Base-by-base conservation (phyloP, 2,113 vertebrate genomes). In the Lucifuga dentata region DNA sequence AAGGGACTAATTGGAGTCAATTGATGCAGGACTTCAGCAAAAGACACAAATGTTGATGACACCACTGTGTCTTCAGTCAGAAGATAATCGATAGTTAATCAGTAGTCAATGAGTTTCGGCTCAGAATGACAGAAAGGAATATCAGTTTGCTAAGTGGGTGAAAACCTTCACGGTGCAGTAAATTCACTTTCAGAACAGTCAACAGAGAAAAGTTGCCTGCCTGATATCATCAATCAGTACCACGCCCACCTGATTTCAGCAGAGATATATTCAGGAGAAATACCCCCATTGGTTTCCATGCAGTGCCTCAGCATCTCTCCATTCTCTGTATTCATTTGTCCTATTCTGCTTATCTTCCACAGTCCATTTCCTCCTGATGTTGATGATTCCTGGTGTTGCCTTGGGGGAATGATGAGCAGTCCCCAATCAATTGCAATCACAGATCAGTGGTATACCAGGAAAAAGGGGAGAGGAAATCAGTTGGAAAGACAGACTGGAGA, bases 371-470 rank as follows among this genome's bases (percentile, higher is more conserved):
- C 48, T 66, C 64, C 19, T 46, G 61, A 71, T 80, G 56, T 59
- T 59, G 4, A 70, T 70, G 45, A 48, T 69, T 66, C 69, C 58
- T n/a, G 50, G 23, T 66, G 72, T 75, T 68, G n/a, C 51, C 38
- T 49, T 19, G 24, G 63, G 73, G 78, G 64, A 88, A 77, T 70
- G 83, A 83, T 68, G 66, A 77, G 74, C 55, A 63, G 65, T 59
- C 59, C 68, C 71, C 51, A 66, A 89, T 89, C 87, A 83, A 90
- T 87, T 81, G 67, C 84, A 88, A 89, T 89, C 84, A 80, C 81
- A 83, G 75, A 75, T 86, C 82, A 64, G 76, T 59, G 72, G 68
- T 55, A 55, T 26, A 60, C 64, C 35, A 17, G 45, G 55, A 62
- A 74, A 39, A 49, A 4, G 17, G 19, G 8, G 23, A 58, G 32